Percentiles rank a stretch among this genome's conserved stretches.
phyloP scores from a whole-genome alignment of 2,888 invertebrate genomes.

The Zelleria hepariella region DNA sequence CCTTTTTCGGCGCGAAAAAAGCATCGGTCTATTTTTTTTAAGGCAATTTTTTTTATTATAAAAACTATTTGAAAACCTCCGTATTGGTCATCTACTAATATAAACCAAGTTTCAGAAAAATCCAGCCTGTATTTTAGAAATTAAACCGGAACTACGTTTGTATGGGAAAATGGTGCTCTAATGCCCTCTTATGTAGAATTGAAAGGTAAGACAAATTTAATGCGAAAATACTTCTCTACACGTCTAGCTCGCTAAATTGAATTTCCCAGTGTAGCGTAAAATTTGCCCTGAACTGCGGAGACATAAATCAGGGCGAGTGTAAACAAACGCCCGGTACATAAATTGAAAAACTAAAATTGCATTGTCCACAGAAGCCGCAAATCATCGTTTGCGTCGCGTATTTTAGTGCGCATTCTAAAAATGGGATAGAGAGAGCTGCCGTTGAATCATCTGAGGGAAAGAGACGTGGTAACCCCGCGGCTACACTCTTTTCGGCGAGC shows the following conservation, averaged over 20 bases:
- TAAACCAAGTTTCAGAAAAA: too few relatives aligned
- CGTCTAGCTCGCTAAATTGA: neutral
- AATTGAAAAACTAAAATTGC: neutral
- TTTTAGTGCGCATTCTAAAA: neutral
- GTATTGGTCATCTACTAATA: too few relatives aligned
- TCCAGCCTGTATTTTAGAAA: too few relatives aligned
- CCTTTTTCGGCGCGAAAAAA: too few relatives aligned
- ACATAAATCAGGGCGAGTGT: neutral
- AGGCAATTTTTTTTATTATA: too few relatives aligned
- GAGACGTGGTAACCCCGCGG: too few relatives aligned
- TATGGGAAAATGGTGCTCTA: too few relatives aligned
- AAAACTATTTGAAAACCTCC: too few relatives aligned
- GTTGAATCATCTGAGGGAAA: neutral
- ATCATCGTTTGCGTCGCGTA: neutral
- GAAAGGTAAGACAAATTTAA: neutral
- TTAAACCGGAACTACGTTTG: too few relatives aligned
- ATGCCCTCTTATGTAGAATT: too few relatives aligned
- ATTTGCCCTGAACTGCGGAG: neutral
- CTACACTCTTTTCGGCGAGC: too few relatives aligned
- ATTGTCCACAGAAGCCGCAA: neutral
- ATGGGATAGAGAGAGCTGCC: neutral
- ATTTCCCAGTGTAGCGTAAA: neutral
- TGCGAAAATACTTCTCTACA: neutral
- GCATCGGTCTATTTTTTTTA: too few relatives aligned
- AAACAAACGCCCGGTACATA: neutral